Percentiles rank a stretch among this genome's conserved stretches.
Evolutionary conservation across 1,140 invertebrate species (phyloP).

Genomic region (Pseudomyrmex flavicornis): DNA sequence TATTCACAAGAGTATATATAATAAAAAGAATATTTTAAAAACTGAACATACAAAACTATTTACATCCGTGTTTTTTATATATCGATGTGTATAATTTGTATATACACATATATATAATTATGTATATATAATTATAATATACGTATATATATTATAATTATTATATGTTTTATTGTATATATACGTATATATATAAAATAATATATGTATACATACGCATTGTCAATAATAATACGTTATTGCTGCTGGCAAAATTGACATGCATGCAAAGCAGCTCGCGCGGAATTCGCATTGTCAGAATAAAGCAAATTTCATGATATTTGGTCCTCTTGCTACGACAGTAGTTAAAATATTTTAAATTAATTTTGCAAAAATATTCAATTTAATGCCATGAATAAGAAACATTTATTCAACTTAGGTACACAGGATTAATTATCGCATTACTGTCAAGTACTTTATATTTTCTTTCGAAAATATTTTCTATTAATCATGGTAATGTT

Average conservation of each 20-base stretch:
- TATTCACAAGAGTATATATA: conserved; percentile 18
- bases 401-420: background rate
- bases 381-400: background rate
- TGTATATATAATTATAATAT: no score
- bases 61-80: conserved; percentile 44
- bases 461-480: conserved; percentile 56
- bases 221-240: conserved; percentile 44
- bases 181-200: no score
- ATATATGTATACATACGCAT: conserved; percentile 3
- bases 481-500: conserved; percentile 62
- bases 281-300: conserved; percentile 71
- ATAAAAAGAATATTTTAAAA: conserved; percentile 42
- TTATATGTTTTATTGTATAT: no score
- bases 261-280: conserved; percentile 57
- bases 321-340: no score
- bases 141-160: no score
- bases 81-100: background rate
- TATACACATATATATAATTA: conserved; percentile 10
- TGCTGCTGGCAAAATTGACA: conserved; percentile 58
- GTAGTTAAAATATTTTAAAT: no score
- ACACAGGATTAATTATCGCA: background rate
- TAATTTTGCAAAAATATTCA: background rate
- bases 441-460: conserved; percentile 61
- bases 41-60: conserved; percentile 20
- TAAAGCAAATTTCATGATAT: conserved; percentile 67